phyloP scores from a whole-genome alignment of 1,140 invertebrate species.

The Thaumatotibia leucotreta region DNA sequence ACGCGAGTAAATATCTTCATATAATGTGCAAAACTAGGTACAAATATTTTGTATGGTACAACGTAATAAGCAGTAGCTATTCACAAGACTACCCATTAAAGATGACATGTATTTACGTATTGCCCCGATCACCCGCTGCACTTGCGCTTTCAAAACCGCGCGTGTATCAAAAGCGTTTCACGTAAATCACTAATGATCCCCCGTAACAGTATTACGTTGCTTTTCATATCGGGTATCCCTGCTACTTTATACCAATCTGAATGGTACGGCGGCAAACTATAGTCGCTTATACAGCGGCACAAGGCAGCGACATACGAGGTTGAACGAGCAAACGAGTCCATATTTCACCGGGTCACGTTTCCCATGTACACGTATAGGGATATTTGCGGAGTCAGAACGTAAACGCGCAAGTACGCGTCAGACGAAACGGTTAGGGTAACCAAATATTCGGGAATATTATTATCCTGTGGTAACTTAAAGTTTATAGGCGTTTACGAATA shows the following conservation, averaged over 20 bases:
- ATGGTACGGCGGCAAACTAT: too few species aligned
- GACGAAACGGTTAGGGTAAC: background rate
- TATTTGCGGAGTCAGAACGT: slow-evolving; percentile 42
- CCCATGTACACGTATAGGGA: slow-evolving; percentile 36
- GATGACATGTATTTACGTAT: background rate
- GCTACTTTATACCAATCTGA: too few species aligned
- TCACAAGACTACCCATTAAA: background rate
- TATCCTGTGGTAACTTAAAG: too few species aligned
- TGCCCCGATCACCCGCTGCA: background rate
- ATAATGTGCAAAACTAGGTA: too few species aligned
- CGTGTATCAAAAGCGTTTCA: slow-evolving; percentile 43
- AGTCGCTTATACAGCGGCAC: background rate
- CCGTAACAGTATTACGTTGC: slow-evolving; percentile 36
- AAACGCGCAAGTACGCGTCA: slow-evolving; percentile 20
- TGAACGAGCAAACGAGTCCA: slow-evolving; percentile 25
- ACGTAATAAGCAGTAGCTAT: too few species aligned
- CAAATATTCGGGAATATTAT: background rate
- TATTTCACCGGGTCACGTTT: slow-evolving; percentile 48
- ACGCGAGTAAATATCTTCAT: too few species aligned
- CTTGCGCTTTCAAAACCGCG: slow-evolving; percentile 13
- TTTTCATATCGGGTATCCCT: background rate
- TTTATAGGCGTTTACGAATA: too few species aligned
- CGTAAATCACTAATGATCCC: slow-evolving; percentile 61
- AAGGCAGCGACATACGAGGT: background rate
- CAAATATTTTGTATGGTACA: too few species aligned